Conservation (phyloP, 2,113 vertebrate genomes). For the Callipepla squamata region DNA sequence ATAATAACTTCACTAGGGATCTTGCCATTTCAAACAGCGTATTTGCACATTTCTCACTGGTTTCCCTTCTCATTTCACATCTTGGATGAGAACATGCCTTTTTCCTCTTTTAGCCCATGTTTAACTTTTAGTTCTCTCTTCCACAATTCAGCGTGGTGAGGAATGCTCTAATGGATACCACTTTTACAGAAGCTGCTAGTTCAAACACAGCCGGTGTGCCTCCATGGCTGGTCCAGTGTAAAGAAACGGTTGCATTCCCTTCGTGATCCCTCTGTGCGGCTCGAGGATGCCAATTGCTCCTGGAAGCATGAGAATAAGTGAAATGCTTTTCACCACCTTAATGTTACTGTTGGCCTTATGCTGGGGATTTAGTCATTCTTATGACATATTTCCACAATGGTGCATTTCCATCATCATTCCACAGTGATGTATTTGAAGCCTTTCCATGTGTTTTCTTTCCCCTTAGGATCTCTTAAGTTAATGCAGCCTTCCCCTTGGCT, state of each 20-base stretch:
- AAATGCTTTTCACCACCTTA: slow-evolving; percentile 62
- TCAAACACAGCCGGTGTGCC: neutral
- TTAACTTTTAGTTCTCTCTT: neutral
- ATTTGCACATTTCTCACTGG: neutral
- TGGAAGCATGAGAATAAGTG: slow-evolving; percentile 48
- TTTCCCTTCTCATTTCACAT: neutral
- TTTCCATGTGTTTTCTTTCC: neutral
- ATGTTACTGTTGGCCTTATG: slow-evolving; percentile 56
- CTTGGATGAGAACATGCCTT: neutral
- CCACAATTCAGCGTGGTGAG: accelerated
- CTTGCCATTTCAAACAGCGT: neutral
- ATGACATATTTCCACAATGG: slow-evolving; percentile 61
- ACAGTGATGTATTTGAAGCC: slow-evolving; percentile 36
- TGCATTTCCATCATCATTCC: slow-evolving; percentile 56
- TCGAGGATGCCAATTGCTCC: slow-evolving; percentile 42
- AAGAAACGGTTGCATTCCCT: neutral
- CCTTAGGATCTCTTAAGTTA: neutral
- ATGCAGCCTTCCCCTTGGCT: neutral
- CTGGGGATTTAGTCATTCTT: slow-evolving; percentile 63
- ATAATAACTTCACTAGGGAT: neutral
- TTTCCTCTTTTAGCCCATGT: neutral
- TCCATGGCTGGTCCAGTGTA: neutral
- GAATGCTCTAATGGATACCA: neutral
- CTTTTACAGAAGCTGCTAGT: neutral
- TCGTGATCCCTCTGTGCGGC: neutral